Conservation (phyloP, 2,797 vertebrate genomes). For the Phaenicophaeus curvirostris region DNA sequence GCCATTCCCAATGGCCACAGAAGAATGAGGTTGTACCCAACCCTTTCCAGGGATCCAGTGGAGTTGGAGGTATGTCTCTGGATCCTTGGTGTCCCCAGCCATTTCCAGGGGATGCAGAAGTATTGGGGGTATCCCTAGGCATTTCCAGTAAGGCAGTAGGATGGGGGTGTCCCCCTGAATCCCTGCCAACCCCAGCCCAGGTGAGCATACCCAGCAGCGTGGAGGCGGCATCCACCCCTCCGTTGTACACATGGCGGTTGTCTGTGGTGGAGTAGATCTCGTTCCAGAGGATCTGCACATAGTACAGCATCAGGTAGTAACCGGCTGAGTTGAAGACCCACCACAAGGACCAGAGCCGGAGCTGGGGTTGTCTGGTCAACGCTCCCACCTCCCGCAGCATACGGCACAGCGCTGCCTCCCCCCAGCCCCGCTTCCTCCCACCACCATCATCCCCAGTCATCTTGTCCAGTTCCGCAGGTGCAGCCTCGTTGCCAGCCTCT, state of each 20-base stretch:
- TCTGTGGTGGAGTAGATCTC: constrained; percentile 64
- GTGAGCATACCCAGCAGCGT: background rate
- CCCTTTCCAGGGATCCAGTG: background rate
- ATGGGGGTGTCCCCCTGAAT: rapidly evolving
- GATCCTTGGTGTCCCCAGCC: too few species aligned
- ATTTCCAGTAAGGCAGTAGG: background rate
- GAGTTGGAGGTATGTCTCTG: too few species aligned
- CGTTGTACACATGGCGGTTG: constrained; percentile 85
- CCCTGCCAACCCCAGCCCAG: background rate
- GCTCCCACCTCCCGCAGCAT: constrained; percentile 85
- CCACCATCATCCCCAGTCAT: constrained; percentile 38
- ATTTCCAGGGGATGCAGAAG: too few species aligned
- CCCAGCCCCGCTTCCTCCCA: constrained; percentile 11
- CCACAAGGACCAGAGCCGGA: constrained; percentile 94
- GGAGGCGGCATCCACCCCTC: constrained; percentile 89
- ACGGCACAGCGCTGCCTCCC: constrained; percentile 71
- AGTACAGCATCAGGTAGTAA: constrained; percentile 94
- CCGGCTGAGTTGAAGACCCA: constrained; percentile 94
- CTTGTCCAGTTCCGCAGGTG: constrained; percentile 75
- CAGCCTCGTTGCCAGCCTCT: background rate
- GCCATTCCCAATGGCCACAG: background rate
- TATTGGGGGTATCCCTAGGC: too few species aligned
- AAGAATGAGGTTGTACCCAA: rapidly evolving
- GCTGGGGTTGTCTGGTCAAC: constrained; percentile 74
- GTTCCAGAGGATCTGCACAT: constrained; percentile 93